Evolutionary conservation across 2,797 vertebrate species (phyloP).

Genomic region (Helicolenus hilgendorfi): DNA sequence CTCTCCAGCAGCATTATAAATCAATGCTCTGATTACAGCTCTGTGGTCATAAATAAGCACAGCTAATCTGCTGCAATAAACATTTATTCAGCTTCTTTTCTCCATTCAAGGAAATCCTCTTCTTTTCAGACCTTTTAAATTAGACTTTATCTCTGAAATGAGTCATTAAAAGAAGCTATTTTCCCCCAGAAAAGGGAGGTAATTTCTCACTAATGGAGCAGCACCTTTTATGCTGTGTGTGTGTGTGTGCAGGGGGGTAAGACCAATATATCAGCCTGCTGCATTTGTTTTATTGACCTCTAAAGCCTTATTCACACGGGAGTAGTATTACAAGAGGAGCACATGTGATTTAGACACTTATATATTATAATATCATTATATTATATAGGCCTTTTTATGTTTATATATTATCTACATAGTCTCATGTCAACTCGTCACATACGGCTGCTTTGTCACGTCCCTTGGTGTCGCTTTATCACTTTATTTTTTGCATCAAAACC

Average conservation of each 20-base stretch:
- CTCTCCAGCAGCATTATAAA: conserved; percentile 8
- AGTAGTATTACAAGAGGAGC: background rate
- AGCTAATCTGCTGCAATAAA: conserved; percentile 25
- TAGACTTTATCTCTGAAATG: background rate
- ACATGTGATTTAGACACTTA: background rate
- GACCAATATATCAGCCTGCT: background rate
- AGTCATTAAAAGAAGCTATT: background rate
- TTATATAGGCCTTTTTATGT: background rate
- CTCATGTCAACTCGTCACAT: no score
- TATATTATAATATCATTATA: background rate
- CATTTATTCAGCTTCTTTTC: conserved; percentile 2
- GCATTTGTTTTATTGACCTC: background rate
- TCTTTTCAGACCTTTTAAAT: conserved; percentile 6
- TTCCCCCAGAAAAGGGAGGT: background rate
- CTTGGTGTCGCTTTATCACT: no score
- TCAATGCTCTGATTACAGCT: conserved; percentile 32
- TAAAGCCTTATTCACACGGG: background rate
- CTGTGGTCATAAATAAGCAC: conserved; percentile 23
- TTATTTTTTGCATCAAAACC: no score
- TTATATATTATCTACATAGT: background rate
- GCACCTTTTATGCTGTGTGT: background rate
- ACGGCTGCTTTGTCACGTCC: no score
- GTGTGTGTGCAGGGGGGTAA: background rate
- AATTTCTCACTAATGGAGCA: background rate
- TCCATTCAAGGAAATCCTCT: background rate